phyloP scores from a whole-genome alignment of 1,140 invertebrate genomes.

The Sycophaga agraensis region DNA sequence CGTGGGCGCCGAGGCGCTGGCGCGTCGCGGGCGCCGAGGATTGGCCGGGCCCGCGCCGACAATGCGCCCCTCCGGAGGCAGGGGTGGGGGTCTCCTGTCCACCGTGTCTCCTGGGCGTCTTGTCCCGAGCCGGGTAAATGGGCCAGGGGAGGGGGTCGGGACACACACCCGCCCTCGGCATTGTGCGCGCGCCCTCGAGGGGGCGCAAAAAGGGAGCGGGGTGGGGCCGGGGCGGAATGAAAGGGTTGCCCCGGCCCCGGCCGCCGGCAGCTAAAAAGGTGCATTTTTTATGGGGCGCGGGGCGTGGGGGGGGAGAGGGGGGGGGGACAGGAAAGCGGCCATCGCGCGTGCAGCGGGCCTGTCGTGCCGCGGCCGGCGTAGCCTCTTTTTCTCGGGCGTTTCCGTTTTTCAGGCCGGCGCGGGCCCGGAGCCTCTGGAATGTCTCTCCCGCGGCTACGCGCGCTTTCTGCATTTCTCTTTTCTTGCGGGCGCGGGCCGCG shows the following conservation, averaged over 20 bases:
- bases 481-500: too few relatives aligned
- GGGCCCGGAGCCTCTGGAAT: background rate
- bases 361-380: background rate
- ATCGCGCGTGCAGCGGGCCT: conserved; percentile 38
- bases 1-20: too few relatives aligned
- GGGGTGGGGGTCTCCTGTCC: too few relatives aligned
- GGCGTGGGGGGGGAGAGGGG: background rate
- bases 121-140: too few relatives aligned
- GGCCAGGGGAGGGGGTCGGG: conserved; percentile 32
- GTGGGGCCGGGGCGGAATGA: conserved; percentile 30
- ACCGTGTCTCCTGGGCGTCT: too few relatives aligned
- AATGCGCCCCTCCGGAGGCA: too few relatives aligned
- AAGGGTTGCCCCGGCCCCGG: conserved; percentile 40
- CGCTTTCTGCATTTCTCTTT: conserved; percentile 23
- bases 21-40: too few relatives aligned
- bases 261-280: conserved; percentile 36
- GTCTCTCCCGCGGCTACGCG: background rate
- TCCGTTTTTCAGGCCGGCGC: conserved; percentile 14
- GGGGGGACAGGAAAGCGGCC: conserved; percentile 44
- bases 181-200: conserved; percentile 35
- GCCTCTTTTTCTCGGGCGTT: conserved; percentile 1
- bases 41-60: too few relatives aligned
- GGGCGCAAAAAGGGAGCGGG: background rate
- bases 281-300: conserved; percentile 42
- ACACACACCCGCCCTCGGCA: conserved; percentile 51